Base-by-base conservation (phyloP, 2,113 vertebrate species). In the Percina caprodes region DNA sequence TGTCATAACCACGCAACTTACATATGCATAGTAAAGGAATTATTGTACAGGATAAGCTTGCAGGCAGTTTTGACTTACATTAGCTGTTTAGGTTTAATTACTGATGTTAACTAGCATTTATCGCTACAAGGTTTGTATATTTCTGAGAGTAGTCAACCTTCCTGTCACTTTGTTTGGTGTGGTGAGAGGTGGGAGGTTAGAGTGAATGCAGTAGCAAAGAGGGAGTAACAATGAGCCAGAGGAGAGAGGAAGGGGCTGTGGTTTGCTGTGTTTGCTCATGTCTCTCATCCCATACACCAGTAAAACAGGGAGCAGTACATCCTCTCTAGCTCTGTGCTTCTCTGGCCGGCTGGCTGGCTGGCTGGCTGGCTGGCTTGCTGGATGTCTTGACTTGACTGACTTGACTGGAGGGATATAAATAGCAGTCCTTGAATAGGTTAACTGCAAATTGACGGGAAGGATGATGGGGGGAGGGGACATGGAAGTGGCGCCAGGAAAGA, bases 351-450 rank as follows among this genome's bases (percentile, higher is more conserved):
- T 86, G 88, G 86, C 46, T 90, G 89, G 82, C 76, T 86, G 54
- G 69, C 74, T 87, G 82, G 68, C 82, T 88, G 80, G 35, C 73
- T 79, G 71, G 16, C 39, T 62, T 6, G 35, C 1, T 39, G 2
- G 39, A 42, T 58, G 70, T 82, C 82, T 92, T 92, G 88, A 89
- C 88, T 90, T 91, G 87, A 92, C 87, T 91, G 90, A 89, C 87
- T 92, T 88, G 85, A 91, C 87, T 88, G 90, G 80, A 85, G 86
- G 66, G 93, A 89, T 95, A 94, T 94, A 95, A 94, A 94, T 94
- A 94, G 93, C 85, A 66, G 88, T 83, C 90, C 92, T 91, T 94
- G 92, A 93, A 91, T 92, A 92, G 92, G 91, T 93, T 92, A 91
- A 90, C 91, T 92, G 92, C 86, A 86, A 83, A 90, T 84, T 85